phyloP scores from a whole-genome alignment of 2,888 invertebrate genomes.

The Chrysolina oricalcia region DNA sequence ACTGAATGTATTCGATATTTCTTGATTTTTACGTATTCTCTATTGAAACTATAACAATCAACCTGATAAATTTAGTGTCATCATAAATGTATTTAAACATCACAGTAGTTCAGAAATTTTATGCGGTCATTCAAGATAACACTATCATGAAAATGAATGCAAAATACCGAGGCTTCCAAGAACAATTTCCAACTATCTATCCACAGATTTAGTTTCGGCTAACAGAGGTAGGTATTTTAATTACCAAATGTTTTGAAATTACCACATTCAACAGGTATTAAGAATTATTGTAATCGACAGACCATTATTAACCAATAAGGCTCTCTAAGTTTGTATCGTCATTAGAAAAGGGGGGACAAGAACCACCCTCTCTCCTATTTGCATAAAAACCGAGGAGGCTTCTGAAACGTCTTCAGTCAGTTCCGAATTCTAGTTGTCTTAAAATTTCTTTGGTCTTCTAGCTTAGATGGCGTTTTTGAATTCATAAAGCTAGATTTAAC shows the following conservation, averaged over 20 bases:
- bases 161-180: not conserved
- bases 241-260: not conserved
- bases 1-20: too few species aligned
- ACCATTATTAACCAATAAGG: slow-evolving; percentile 6
- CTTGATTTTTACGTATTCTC: too few species aligned
- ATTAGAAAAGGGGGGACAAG: not conserved
- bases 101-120: too few species aligned
- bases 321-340: slow-evolving; percentile 10
- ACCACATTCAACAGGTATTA: not conserved
- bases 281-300: not conserved
- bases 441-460: slow-evolving; percentile 75
- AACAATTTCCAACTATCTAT: not conserved
- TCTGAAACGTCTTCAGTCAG: slow-evolving; percentile 3
- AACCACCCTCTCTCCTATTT: not conserved
- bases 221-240: not conserved
- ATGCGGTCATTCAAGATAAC: too few species aligned
- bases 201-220: not conserved
- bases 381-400: not conserved
- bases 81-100: too few species aligned
- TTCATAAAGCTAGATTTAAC: slow-evolving; percentile 72
- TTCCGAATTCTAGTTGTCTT: slow-evolving; percentile 18
- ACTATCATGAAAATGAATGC: not conserved
- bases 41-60: too few species aligned
- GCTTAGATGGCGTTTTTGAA: slow-evolving; percentile 66
- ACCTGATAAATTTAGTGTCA: too few species aligned